Conservation (phyloP, 2,113 vertebrate species). For the Trogon surrucura region DNA sequence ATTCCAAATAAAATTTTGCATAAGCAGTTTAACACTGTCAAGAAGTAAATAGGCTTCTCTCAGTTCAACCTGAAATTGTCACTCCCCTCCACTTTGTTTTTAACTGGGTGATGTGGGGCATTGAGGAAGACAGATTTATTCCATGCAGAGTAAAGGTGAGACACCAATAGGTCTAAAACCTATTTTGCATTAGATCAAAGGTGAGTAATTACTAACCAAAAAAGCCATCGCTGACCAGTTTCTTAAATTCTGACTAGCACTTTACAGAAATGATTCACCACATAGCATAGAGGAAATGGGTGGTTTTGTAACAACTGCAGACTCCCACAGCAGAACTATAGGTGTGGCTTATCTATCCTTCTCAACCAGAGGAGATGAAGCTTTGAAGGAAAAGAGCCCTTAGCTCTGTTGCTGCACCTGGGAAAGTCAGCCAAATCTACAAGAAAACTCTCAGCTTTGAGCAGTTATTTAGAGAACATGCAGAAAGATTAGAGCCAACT, state of each 20-base stretch:
- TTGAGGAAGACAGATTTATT: not conserved
- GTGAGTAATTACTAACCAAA: not conserved
- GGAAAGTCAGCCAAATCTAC: not conserved
- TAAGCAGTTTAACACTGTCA: not conserved
- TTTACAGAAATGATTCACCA: not conserved
- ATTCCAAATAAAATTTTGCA: not conserved
- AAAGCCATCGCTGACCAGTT: not conserved
- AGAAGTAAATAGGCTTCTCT: not conserved
- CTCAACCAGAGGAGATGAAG: not conserved
- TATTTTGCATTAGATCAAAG: not conserved
- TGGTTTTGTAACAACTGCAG: not conserved
- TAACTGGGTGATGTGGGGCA: not conserved
- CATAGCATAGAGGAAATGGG: not conserved
- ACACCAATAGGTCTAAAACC: not conserved
- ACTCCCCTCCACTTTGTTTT: not conserved
- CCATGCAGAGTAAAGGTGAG: not conserved
- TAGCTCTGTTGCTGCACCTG: not conserved
- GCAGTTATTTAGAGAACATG: not conserved
- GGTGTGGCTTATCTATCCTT: not conserved
- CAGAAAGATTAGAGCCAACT: not conserved
- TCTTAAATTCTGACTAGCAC: not conserved
- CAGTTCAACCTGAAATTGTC: not conserved
- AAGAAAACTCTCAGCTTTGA: not conserved
- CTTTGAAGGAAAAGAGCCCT: not conserved
- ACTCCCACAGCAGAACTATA: not conserved